phyloP scores from a whole-genome alignment of 2,113 vertebrate species.

The Pavo muticus region DNA sequence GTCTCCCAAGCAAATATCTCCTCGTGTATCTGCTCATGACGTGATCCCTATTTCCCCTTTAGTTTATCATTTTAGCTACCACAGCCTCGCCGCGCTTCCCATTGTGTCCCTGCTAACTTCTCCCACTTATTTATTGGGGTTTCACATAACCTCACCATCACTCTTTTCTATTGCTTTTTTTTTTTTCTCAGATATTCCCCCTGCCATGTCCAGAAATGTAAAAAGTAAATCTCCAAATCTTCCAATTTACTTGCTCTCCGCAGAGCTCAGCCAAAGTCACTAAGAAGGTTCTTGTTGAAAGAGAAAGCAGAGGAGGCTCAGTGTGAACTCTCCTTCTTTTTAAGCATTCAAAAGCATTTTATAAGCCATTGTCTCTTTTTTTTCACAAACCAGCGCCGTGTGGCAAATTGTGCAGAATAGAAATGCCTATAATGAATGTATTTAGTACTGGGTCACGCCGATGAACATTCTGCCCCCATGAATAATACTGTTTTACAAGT shows the following conservation, averaged over 20 bases:
- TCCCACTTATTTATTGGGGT: slow-evolving; percentile 4
- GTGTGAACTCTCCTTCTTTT: slow-evolving; percentile 70
- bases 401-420: slow-evolving; percentile 90
- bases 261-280: slow-evolving; percentile 73
- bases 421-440: slow-evolving; percentile 91
- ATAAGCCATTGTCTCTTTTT: slow-evolving; percentile 80
- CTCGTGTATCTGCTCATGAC: slow-evolving; percentile 45
- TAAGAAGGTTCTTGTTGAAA: slow-evolving; percentile 64
- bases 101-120: slow-evolving; percentile 42
- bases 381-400: slow-evolving; percentile 83
- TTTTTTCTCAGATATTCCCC: not conserved
- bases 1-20: slow-evolving; percentile 25
- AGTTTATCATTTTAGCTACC: not conserved
- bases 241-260: slow-evolving; percentile 59
- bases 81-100: not conserved
- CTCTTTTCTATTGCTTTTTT: not conserved
- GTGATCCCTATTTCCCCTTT: slow-evolving; percentile 12
- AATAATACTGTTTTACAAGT: slow-evolving; percentile 89
- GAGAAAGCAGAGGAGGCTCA: slow-evolving; percentile 74
- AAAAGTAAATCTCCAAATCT: slow-evolving; percentile 64
- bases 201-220: slow-evolving; percentile 32
- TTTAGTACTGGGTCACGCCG: slow-evolving; percentile 90
- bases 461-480: slow-evolving; percentile 88
- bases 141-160: slow-evolving; percentile 10
- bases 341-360: slow-evolving; percentile 82